Conservation (phyloP, 2,113 vertebrate species). For the Cinclus cinclus region DNA sequence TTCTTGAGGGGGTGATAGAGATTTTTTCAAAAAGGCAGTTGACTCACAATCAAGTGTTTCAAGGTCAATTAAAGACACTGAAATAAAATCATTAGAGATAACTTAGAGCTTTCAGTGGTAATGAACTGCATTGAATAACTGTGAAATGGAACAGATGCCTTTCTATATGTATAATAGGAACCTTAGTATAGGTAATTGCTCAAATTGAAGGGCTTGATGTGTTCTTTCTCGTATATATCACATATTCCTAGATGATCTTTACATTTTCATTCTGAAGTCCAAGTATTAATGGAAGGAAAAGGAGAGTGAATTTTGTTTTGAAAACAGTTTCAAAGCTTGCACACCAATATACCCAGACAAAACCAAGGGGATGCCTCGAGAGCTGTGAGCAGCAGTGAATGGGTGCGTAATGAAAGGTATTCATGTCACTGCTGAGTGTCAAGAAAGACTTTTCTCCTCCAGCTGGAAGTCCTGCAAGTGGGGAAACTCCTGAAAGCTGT, state of each 20-base stretch:
- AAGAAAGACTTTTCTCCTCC: neutral
- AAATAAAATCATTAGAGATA: neutral
- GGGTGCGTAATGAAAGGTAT: neutral
- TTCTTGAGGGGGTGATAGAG: neutral
- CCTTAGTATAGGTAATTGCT: neutral
- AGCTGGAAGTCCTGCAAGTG: neutral
- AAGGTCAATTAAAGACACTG: neutral
- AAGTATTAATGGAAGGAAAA: neutral
- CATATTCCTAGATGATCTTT: neutral
- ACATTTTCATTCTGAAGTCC: neutral
- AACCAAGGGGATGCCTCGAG: neutral
- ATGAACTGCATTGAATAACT: neutral
- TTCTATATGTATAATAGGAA: neutral
- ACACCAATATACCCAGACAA: rapidly evolving
- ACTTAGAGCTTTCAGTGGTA: neutral
- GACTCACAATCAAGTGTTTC: neutral
- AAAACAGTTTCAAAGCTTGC: neutral
- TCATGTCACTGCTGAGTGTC: neutral
- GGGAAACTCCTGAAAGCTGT: neutral
- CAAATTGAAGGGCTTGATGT: neutral
- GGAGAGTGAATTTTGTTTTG: neutral
- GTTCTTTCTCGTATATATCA: neutral
- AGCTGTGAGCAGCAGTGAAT: neutral
- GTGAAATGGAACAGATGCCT: neutral
- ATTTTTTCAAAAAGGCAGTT: neutral